Conservation (phyloP, 2,888 invertebrate genomes). For the Pristionchus arcanus region DNA sequence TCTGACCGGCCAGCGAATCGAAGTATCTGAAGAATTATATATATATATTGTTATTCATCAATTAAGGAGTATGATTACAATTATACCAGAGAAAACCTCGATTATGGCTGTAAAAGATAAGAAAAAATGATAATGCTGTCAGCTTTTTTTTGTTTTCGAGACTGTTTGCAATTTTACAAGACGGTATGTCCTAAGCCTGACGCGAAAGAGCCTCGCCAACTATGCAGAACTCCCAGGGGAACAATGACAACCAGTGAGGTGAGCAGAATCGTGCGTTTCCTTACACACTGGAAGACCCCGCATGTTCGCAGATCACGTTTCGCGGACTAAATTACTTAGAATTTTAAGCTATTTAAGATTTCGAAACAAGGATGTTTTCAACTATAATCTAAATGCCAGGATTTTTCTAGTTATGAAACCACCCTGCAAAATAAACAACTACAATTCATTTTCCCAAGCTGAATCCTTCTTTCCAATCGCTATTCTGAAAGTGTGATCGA, state of each 20-base stretch:
- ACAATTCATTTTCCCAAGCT: not conserved
- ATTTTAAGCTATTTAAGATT: not conserved
- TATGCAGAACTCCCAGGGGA: not conserved
- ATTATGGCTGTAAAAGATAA: too few relatives aligned
- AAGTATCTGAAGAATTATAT: constrained; percentile 70
- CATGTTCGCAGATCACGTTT: not conserved
- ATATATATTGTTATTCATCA: too few relatives aligned
- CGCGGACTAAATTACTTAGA: not conserved
- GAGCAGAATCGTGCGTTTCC: not conserved
- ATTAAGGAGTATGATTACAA: too few relatives aligned
- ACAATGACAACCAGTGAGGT: not conserved
- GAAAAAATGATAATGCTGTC: too few relatives aligned
- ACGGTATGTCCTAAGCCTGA: too few relatives aligned
- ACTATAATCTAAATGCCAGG: not conserved
- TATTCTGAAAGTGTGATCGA: not conserved
- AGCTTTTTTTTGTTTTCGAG: too few relatives aligned
- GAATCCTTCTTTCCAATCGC: not conserved
- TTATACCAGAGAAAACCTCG: too few relatives aligned
- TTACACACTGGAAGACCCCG: not conserved
- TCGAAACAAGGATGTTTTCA: not conserved
- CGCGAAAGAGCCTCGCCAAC: not conserved
- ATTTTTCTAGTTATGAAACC: not conserved
- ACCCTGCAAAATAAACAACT: not conserved
- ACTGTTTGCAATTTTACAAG: too few relatives aligned
- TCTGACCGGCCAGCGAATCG: constrained; percentile 74